phyloP scores from a whole-genome alignment of 2,888 invertebrate species.

The Hesperia comma region DNA sequence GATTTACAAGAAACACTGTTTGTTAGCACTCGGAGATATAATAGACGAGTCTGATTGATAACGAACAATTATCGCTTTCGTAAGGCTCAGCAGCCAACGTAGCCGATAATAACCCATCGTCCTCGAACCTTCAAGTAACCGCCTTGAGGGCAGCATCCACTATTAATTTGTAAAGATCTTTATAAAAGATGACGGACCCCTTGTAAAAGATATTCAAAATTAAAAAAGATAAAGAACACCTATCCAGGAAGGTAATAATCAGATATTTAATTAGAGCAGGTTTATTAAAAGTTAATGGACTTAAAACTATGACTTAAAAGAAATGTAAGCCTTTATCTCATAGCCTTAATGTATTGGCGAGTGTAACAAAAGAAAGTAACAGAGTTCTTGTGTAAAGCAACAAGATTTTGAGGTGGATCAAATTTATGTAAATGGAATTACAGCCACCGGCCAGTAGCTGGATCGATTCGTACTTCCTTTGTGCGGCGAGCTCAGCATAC shows the following conservation, averaged over 20 bases:
- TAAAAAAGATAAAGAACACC: too few relatives aligned
- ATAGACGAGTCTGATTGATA: slow-evolving; percentile 64
- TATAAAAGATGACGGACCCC: too few relatives aligned
- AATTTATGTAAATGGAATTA: slow-evolving; percentile 30
- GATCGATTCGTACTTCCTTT: slow-evolving; percentile 44
- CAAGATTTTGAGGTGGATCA: neutral
- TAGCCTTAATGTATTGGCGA: too few relatives aligned
- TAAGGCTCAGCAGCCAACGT: slow-evolving; percentile 50
- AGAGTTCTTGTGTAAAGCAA: neutral
- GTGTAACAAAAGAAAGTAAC: neutral
- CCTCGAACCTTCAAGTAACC: slow-evolving; percentile 51
- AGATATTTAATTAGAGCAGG: too few relatives aligned
- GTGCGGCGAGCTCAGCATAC: slow-evolving; percentile 39
- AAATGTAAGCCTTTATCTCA: too few relatives aligned
- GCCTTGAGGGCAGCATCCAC: neutral
- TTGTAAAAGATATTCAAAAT: too few relatives aligned
- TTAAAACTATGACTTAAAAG: too few relatives aligned
- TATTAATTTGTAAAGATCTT: too few relatives aligned
- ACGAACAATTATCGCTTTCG: slow-evolving; percentile 62
- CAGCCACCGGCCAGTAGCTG: slow-evolving; percentile 36
- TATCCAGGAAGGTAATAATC: too few relatives aligned
- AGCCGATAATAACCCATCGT: slow-evolving; percentile 56
- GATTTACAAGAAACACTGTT: slow-evolving; percentile 7
- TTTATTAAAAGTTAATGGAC: too few relatives aligned
- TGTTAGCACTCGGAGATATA: slow-evolving; percentile 50